phyloP scores from a whole-genome alignment of 2,888 invertebrate species.

The Lysandra bellargus region DNA sequence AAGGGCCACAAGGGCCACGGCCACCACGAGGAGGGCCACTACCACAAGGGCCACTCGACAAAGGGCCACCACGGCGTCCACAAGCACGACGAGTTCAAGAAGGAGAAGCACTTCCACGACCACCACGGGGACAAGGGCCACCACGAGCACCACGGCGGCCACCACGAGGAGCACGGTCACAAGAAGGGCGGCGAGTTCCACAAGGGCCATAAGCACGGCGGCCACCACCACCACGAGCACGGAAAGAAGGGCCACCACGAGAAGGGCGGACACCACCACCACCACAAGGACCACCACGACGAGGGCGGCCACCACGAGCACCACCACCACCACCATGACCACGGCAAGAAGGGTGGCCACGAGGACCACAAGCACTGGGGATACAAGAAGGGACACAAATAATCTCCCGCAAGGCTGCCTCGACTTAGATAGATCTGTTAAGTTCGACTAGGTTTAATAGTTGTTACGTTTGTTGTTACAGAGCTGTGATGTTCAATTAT shows the following conservation, averaged over 20 bases:
- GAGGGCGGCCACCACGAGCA: conserved; percentile 89
- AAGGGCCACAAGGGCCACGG: conserved; percentile 83
- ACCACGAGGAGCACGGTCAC: conserved; percentile 88
- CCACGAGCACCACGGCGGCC: conserved; percentile 89
- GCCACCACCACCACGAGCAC: conserved; percentile 88
- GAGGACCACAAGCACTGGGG: conserved; percentile 91
- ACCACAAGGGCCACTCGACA: conserved; percentile 91
- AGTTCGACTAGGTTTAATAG: conserved; percentile 60
- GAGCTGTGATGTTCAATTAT: conserved; percentile 63
- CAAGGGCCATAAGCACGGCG: conserved; percentile 89
- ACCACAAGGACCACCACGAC: conserved; percentile 89
- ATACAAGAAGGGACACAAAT: conserved; percentile 79
- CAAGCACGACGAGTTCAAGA: conserved; percentile 91
- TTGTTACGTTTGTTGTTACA: conserved; percentile 51
- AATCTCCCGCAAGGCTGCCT: conserved; percentile 44
- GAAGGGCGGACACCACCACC: conserved; percentile 89
- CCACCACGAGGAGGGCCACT: conserved; percentile 82
- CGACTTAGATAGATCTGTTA: conserved; percentile 49
- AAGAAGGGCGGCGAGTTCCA: conserved; percentile 91
- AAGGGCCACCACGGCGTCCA: conserved; percentile 92
- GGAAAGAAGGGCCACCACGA: conserved; percentile 91
- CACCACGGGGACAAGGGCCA: conserved; percentile 90
- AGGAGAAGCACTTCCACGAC: conserved; percentile 92
- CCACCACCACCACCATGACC: conserved; percentile 86
- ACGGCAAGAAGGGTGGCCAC: conserved; percentile 90